Evolutionary conservation across 2,888 invertebrate species (phyloP), one percentile per base, ranked within the genome.

Genomic region (Ecliptopera silaceata): DNA sequence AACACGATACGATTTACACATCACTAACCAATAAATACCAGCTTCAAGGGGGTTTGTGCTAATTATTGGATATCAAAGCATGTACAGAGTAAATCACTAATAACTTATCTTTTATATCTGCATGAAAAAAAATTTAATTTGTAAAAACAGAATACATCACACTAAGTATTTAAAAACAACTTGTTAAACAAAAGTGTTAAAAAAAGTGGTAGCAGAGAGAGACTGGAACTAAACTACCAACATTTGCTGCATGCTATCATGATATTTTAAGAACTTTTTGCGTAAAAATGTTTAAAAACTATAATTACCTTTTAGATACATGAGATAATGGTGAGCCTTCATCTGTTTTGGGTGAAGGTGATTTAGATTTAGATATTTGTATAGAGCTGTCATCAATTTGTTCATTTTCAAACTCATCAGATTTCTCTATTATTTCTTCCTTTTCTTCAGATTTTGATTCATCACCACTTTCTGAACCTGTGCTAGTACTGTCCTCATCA

Each of bases 401-500:
- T 29, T 92, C 92, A 65, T 87, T 88, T 22, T 87, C 88, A 50
- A 78, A 77, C 48, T 87, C 86, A 38, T 80, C 82, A 11, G 77
- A 77, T 63, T 83, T 84, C 10, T 71, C 68, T 49, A 77, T 64
- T 31, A 68, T 77, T 11, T 77, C 69, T 57, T 79, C 73, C 47
- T 79, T 80, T 3, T 79, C 83, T 51, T 84, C 88, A 15, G 88
- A 84, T 60, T 91, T 91, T n/a, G 87, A 88, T 13, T 84, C 83
- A 4, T 69, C 84, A 29, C 79, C 91, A 46, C 84, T 84, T 59
- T 88, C 89, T 1, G 88, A 83, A 29, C 78, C 83, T 15, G 91
- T 90, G 51, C 80, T 79, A 18, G 87, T 79, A 52, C 82, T 88
- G 26, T 86, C 91, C 44, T 90, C 92, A 39, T 92, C 93, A 1